phyloP scores from a whole-genome alignment of 2,888 invertebrate genomes.

The Leucophenga maculata region DNA sequence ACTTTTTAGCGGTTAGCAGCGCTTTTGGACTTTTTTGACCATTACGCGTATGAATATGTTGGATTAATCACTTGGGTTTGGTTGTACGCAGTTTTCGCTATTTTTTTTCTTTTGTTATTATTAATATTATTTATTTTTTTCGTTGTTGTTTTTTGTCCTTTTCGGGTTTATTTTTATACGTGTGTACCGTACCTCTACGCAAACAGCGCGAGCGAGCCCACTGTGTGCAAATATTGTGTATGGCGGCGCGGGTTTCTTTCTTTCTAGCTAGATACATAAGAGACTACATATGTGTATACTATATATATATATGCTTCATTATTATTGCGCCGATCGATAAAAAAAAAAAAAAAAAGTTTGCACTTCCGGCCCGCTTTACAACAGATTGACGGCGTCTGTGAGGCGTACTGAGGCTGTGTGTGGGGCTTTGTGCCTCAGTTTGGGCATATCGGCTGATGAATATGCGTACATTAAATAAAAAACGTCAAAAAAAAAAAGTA shows the following conservation, averaged over 20 bases:
- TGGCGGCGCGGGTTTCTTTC: slow-evolving; percentile 38
- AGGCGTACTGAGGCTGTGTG: not conserved
- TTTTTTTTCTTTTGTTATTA: slow-evolving; percentile 36
- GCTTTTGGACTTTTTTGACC: not conserved
- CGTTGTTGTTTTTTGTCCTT: slow-evolving; percentile 17
- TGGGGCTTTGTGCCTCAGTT: not conserved
- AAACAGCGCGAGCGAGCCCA: not conserved
- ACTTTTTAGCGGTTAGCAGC: not conserved
- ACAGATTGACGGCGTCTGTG: no score
- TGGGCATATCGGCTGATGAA: slow-evolving; percentile 42
- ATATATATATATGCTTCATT: slow-evolving; percentile 34
- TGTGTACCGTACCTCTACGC: slow-evolving; percentile 14
- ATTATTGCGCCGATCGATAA: slow-evolving; percentile 62
- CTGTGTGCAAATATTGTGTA: slow-evolving; percentile 38
- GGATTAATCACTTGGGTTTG: slow-evolving; percentile 63
- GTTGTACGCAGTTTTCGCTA: slow-evolving; percentile 21
- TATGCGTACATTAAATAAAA: slow-evolving; percentile 64
- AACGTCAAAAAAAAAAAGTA: no score
- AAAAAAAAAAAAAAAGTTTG: slow-evolving; percentile 46
- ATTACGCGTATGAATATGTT: slow-evolving; percentile 62
- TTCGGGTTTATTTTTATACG: slow-evolving; percentile 24
- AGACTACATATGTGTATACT: not conserved
- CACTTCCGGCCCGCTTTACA: slow-evolving; percentile 35
- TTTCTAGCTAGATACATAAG: slow-evolving; percentile 16
- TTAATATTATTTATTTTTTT: slow-evolving; percentile 3